Percentiles rank a stretch among this genome's conserved stretches.
Evolutionary conservation across 1,140 invertebrate species (phyloP).

Genomic region (Protaetia brevitarsis): DNA sequence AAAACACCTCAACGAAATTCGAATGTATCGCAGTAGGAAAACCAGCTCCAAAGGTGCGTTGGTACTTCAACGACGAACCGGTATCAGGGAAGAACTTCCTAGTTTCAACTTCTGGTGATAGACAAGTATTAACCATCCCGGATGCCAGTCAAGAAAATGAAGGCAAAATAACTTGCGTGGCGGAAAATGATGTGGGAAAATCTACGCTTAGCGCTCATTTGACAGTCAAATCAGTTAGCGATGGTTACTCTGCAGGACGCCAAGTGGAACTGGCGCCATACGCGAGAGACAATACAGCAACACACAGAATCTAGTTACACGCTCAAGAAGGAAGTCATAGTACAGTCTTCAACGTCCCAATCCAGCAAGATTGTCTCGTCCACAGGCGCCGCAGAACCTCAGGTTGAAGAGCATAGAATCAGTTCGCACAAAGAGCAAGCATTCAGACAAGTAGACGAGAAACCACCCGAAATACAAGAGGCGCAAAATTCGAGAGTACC

Average conservation of each 20-base stretch:
- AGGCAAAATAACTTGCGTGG: conserved; percentile 69
- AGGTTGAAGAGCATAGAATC: conserved; percentile 47
- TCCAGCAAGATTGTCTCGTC: conserved; percentile 42
- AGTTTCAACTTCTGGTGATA: conserved; percentile 66
- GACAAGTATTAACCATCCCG: conserved; percentile 66
- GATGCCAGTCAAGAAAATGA: conserved; percentile 55
- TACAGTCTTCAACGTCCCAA: conserved; percentile 47
- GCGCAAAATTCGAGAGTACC: conserved; percentile 56
- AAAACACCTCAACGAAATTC: conserved; percentile 63
- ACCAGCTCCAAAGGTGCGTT: conserved; percentile 71
- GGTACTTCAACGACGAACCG: conserved; percentile 69
- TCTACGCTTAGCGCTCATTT: conserved; percentile 63
- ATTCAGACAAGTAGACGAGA: conserved; percentile 46
- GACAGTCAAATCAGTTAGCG: conserved; percentile 50
- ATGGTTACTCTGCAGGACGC: conserved; percentile 45
- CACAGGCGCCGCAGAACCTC: conserved; percentile 38
- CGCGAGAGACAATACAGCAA: neutral
- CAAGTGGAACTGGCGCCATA: neutral
- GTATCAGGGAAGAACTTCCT: conserved; percentile 69
- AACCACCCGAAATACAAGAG: conserved; percentile 43
- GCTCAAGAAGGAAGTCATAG: conserved; percentile 49
- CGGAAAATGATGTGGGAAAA: conserved; percentile 72
- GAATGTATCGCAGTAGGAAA: conserved; percentile 69
- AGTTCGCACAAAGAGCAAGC: conserved; percentile 44
- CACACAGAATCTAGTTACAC: conserved; percentile 37